A percentile compares a stretch with the other conserved stretches of the same genome.
These are phyloP conservation scores for Apantesis nais DNA, from an alignment of 2,888 invertebrate species.

Conservation along the genomic window DNA sequence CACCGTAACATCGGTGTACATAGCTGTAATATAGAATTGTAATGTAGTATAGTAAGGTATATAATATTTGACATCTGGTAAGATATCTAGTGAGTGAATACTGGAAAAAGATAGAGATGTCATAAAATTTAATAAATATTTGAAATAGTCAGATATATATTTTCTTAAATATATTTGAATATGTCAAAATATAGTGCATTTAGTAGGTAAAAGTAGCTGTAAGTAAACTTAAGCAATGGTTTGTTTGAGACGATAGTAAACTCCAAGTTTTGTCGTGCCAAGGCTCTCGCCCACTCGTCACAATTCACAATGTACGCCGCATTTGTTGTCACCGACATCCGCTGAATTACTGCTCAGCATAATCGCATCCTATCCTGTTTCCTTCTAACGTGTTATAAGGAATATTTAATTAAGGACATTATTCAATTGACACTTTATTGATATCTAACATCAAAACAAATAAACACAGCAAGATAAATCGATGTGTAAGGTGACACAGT, in stretches of 20 bases:
- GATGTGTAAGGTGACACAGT: background rate
- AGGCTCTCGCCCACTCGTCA: slow-evolving; percentile 58
- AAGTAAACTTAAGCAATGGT: background rate
- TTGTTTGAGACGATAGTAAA: slow-evolving; percentile 32
- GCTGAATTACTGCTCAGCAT: slow-evolving; percentile 67
- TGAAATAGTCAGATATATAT: no score
- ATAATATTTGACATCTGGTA: no score
- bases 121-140: no score
- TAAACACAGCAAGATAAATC: background rate
- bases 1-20: no score
- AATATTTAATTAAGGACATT: slow-evolving; percentile 55
- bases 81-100: no score
- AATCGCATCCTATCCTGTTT: slow-evolving; percentile 68
- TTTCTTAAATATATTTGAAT: no score
- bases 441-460: background rate
- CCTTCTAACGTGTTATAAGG: slow-evolving; percentile 62
- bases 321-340: slow-evolving; percentile 82
- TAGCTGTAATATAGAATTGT: no score
- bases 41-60: no score
- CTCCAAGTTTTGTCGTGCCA: slow-evolving; percentile 44
- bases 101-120: no score
- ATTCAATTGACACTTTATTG: slow-evolving; percentile 1
- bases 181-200: background rate
- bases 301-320: slow-evolving; percentile 48
- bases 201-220: background rate